A percentile compares a stretch with the other conserved stretches of the same genome.
phyloP scores from a whole-genome alignment of 2,888 invertebrate genomes.

The Drosophila cognata region DNA sequence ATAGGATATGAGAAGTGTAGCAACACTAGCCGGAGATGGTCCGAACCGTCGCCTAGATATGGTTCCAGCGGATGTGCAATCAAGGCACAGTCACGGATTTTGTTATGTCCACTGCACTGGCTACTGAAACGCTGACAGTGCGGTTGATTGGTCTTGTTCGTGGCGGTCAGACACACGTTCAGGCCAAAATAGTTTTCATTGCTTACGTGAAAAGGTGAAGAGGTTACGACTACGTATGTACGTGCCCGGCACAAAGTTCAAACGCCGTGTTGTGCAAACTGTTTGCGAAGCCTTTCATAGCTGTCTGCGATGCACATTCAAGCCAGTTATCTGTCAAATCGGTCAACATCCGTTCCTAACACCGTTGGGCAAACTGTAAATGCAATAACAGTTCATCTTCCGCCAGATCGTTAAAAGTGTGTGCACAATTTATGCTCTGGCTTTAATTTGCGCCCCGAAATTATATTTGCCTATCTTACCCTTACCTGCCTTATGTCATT shows the following conservation, averaged over 20 bases:
- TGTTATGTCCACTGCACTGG: background rate
- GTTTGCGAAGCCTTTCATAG: constrained; percentile 29
- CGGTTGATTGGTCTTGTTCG: constrained; percentile 9
- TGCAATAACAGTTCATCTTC: constrained; percentile 22
- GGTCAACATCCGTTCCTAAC: background rate
- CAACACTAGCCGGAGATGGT: background rate
- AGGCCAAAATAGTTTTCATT: constrained; percentile 23
- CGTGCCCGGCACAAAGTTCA: constrained; percentile 28
- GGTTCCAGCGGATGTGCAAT: constrained; percentile 25
- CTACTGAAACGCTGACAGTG: background rate
- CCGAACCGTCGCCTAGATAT: background rate
- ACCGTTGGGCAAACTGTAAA: constrained; percentile 14
- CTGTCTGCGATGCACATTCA: background rate
- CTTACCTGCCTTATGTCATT: background rate
- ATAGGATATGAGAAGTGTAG: background rate
- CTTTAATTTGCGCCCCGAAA: background rate
- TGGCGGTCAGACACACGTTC: background rate
- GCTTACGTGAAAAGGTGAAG: constrained; percentile 6
- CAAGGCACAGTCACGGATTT: constrained; percentile 45
- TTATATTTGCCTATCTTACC: background rate
- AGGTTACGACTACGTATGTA: background rate
- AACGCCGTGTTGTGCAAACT: constrained; percentile 25
- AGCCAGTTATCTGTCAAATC: background rate
- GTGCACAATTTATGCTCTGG: background rate
- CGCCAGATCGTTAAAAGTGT: background rate